phyloP scores from a whole-genome alignment of 92 coral and sea anemone genomes.

The Phenganax marumi region DNA sequence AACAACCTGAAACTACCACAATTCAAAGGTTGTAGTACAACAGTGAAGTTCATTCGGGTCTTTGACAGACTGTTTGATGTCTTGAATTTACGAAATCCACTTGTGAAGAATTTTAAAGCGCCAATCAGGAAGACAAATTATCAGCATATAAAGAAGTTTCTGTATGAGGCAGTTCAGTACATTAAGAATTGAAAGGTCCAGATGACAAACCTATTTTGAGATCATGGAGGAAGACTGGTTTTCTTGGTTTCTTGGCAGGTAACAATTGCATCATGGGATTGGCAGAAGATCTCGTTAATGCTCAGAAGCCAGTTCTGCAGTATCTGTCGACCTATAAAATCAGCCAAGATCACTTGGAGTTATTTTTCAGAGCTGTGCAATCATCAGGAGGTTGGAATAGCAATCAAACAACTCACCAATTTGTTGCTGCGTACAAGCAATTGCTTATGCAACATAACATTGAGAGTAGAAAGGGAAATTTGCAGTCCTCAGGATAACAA shows the following conservation, averaged over 20 bases:
- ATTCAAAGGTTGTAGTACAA: not conserved
- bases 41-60: slow-evolving; percentile 4
- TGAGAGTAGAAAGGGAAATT: not conserved
- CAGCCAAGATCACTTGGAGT: too few relatives aligned
- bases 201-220: not conserved
- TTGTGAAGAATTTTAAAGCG: not conserved
- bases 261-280: not conserved
- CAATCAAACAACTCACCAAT: too few relatives aligned
- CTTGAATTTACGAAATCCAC: slow-evolving; percentile 5
- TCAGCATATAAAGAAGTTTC: slow-evolving; percentile 1
- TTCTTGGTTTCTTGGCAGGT: not conserved
- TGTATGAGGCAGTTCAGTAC: not conserved
- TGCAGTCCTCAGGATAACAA: not conserved
- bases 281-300: not conserved
- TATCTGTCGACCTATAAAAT: not conserved
- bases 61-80: slow-evolving; percentile 7
- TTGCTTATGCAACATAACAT: not conserved
- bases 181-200: not conserved
- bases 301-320: slow-evolving; percentile 5
- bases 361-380: not conserved
- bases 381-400: slow-evolving; percentile 10
- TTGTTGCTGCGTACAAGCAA: slow-evolving; percentile 8
- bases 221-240: too few relatives aligned
- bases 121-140: slow-evolving; percentile 6
- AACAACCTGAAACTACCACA: too few relatives aligned